Conservation (phyloP, 2,888 invertebrate genomes). For the Limnephilus marmoratus region DNA sequence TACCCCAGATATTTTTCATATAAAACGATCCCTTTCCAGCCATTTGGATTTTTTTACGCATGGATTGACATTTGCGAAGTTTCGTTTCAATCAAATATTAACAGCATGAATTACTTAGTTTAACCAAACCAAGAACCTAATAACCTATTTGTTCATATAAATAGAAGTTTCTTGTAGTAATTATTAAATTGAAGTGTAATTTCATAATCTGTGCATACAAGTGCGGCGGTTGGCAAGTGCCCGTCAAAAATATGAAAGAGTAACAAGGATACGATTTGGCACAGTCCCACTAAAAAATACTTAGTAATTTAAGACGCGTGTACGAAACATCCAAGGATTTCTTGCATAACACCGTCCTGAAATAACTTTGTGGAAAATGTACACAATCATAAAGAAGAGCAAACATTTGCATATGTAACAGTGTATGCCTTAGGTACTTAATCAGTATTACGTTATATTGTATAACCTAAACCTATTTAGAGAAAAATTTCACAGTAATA, state of each 20-base stretch:
- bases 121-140: too few species aligned
- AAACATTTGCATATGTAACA: neutral
- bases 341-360: neutral
- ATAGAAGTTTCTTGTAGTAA: too few species aligned
- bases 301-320: neutral
- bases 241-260: neutral
- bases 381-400: neutral
- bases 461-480: neutral
- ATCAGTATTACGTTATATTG: neutral
- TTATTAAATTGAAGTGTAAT: too few species aligned
- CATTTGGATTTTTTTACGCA: too few species aligned
- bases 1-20: too few species aligned
- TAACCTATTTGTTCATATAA: too few species aligned
- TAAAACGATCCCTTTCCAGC: too few species aligned
- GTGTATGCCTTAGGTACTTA: neutral
- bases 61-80: too few species aligned
- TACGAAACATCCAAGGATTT: neutral
- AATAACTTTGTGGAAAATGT: neutral
- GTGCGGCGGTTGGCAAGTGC: too few species aligned
- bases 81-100: too few species aligned
- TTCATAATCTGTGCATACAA: too few species aligned
- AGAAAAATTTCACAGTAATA: neutral
- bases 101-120: too few species aligned
- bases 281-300: neutral
- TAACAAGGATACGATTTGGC: neutral